A percentile compares a stretch with the other conserved stretches of the same genome.
Conservation (phyloP, 2,797 vertebrate genomes). For the Mormyrus proboscirostris region DNA sequence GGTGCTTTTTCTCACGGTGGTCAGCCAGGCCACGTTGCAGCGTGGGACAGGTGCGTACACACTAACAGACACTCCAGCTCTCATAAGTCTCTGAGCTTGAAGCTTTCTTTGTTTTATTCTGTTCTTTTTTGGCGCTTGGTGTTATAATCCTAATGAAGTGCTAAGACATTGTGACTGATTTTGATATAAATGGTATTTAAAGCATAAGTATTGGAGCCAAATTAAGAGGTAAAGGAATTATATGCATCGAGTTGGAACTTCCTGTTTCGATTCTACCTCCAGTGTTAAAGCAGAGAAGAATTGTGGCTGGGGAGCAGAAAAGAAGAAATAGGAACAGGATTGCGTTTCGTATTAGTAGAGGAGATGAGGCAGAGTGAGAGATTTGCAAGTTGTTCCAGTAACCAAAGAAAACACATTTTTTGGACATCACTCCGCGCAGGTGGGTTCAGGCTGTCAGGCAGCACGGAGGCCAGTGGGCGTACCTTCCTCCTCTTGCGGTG, state of each 20-base stretch:
- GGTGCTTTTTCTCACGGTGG: constrained; percentile 19
- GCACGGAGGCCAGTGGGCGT: constrained; percentile 21
- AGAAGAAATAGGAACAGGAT: not conserved
- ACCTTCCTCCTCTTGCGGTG: constrained; percentile 93
- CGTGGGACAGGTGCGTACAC: not conserved
- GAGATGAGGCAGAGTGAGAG: not conserved
- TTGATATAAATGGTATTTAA: not conserved
- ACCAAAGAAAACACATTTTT: not conserved
- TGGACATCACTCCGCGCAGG: not conserved
- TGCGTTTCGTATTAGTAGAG: not conserved
- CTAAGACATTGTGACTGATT: not conserved
- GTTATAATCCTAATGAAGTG: not conserved
- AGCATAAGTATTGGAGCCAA: not conserved
- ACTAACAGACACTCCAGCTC: not conserved
- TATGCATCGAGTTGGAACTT: not conserved
- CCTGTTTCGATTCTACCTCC: not conserved
- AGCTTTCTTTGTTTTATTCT: not conserved
- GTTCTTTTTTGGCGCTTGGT: not conserved
- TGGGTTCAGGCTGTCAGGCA: not conserved
- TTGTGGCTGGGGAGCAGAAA: not conserved
- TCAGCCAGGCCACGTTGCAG: not conserved
- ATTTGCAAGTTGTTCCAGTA: not conserved
- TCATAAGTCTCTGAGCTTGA: not conserved
- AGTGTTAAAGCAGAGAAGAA: not conserved
- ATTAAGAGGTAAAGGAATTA: not conserved